Evolutionary conservation across 2,888 invertebrate species (phyloP).

Genomic region (Drosophila mercatorum): DNA sequence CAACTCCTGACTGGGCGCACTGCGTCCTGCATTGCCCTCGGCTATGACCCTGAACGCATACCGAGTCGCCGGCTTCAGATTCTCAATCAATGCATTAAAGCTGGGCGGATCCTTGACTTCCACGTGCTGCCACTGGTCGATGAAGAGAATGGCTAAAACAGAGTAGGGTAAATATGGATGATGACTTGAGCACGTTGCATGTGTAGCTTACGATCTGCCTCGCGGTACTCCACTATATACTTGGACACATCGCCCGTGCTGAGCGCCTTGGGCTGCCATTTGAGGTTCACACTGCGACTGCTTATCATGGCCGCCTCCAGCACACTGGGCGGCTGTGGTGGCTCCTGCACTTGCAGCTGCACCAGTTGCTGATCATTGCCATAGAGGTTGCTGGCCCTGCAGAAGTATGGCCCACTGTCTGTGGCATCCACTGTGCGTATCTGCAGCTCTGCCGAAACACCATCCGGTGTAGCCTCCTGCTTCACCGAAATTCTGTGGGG

Average conservation of each 20-base stretch:
- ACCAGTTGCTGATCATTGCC: slow-evolving; percentile 90
- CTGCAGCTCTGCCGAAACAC: slow-evolving; percentile 89
- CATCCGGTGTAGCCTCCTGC: slow-evolving; percentile 89
- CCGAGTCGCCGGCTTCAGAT: slow-evolving; percentile 89
- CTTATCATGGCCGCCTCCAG: slow-evolving; percentile 89
- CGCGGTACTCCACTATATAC: slow-evolving; percentile 89
- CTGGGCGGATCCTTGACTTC: slow-evolving; percentile 88
- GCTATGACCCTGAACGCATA: slow-evolving; percentile 90
- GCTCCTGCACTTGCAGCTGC: slow-evolving; percentile 90
- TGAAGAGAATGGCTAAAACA: slow-evolving; percentile 73
- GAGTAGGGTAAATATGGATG: background rate
- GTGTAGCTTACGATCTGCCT: slow-evolving; percentile 86
- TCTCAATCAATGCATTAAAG: slow-evolving; percentile 88
- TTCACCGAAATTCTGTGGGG: slow-evolving; percentile 86
- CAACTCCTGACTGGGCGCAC: slow-evolving; percentile 88
- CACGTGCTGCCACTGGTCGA: slow-evolving; percentile 88
- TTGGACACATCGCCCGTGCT: slow-evolving; percentile 90
- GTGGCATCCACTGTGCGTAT: slow-evolving; percentile 89
- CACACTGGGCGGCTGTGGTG: slow-evolving; percentile 89
- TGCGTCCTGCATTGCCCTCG: slow-evolving; percentile 90
- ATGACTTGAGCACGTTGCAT: no score
- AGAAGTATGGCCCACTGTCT: slow-evolving; percentile 91
- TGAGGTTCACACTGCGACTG: slow-evolving; percentile 90
- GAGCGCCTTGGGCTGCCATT: slow-evolving; percentile 89
- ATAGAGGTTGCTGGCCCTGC: slow-evolving; percentile 91